phyloP scores from a whole-genome alignment of 1,140 invertebrate species.

The Asbolus verrucosus region DNA sequence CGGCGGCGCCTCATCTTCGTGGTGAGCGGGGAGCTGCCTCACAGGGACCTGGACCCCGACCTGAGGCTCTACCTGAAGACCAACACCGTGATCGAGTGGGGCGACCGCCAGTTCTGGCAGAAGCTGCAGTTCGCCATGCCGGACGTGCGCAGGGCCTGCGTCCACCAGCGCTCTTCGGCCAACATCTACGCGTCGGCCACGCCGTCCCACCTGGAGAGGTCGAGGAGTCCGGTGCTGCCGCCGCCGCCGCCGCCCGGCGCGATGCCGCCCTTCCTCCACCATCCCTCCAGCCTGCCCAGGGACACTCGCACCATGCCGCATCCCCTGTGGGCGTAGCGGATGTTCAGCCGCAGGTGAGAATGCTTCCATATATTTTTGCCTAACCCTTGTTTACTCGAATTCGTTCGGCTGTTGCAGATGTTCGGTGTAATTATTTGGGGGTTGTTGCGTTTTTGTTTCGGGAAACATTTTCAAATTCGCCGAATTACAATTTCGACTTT shows the following conservation, averaged over 20 bases:
- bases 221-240: conserved; percentile 74
- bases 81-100: conserved; percentile 91
- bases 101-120: conserved; percentile 94
- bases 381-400: conserved; percentile 30
- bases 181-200: conserved; percentile 73
- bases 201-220: conserved; percentile 66
- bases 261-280: conserved; percentile 63
- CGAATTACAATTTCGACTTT: conserved; percentile 2
- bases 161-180: conserved; percentile 71
- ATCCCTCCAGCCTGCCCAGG: conserved; percentile 64
- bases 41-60: conserved; percentile 89
- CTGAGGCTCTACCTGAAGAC: conserved; percentile 89
- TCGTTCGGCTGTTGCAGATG: conserved; percentile 34
- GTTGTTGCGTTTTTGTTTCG: background rate
- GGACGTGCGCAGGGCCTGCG: conserved; percentile 73
- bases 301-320: conserved; percentile 64
- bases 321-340: conserved; percentile 70
- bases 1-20: conserved; percentile 87
- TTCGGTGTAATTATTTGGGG: conserved; percentile 7
- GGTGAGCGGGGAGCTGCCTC: conserved; percentile 85
- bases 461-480: background rate
- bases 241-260: conserved; percentile 70
- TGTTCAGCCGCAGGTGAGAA: conserved; percentile 61
- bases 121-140: conserved; percentile 93
- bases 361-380: conserved; percentile 33